These are phyloP conservation scores for Drosophila rellima DNA, from an alignment of 2,888 invertebrate species.

Conservation along the genomic window DNA sequence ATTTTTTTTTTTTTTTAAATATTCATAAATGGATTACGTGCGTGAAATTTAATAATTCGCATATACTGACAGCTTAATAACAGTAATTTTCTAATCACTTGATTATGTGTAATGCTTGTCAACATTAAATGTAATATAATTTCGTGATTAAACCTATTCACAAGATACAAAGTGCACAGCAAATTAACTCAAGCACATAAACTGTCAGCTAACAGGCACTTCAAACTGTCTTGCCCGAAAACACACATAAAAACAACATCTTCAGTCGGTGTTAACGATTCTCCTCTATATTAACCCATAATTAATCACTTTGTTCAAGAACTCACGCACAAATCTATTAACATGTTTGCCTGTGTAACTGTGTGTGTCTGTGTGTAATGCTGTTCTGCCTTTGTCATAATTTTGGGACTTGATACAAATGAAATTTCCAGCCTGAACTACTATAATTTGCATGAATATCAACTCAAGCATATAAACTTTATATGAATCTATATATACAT, in stretches of 20 bases:
- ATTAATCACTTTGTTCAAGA: constrained; percentile 62
- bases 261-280: constrained; percentile 52
- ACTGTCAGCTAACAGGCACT: constrained; percentile 42
- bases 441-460: constrained; percentile 52
- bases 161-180: constrained; percentile 16
- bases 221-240: constrained; percentile 41
- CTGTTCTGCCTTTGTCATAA: constrained; percentile 38
- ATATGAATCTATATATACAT: constrained; percentile 13
- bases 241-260: constrained; percentile 3
- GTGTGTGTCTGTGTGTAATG: constrained; percentile 2
- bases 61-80: neutral
- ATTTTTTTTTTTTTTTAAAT: neutral
- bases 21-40: neutral
- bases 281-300: constrained; percentile 67
- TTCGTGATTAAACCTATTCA: constrained; percentile 55
- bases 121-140: constrained; percentile 25
- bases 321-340: constrained; percentile 43
- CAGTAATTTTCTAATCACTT: neutral
- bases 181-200: constrained; percentile 55
- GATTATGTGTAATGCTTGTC: neutral
- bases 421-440: constrained; percentile 51
- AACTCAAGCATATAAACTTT: constrained; percentile 42
- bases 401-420: constrained; percentile 46
- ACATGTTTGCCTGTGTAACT: constrained; percentile 31
- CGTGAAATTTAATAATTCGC: neutral